A percentile compares a stretch with the other conserved stretches of the same genome.
Conservation (phyloP, 2,797 vertebrate genomes). For the Brachymystax lenok region DNA sequence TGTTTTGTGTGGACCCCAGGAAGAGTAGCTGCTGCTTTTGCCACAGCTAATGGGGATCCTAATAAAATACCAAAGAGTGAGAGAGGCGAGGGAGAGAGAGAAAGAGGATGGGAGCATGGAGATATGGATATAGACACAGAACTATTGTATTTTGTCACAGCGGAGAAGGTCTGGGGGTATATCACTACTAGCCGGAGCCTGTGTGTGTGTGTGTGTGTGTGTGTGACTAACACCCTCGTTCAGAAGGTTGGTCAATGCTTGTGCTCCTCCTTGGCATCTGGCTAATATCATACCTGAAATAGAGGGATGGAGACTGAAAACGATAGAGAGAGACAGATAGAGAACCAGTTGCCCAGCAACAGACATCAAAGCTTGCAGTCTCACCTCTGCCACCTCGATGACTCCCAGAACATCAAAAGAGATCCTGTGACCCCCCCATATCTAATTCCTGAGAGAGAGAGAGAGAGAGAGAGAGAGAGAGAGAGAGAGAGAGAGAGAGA, state of each 20-base stretch:
- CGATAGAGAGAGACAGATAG: slow-evolving; percentile 14
- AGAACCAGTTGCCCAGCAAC: slow-evolving; percentile 79
- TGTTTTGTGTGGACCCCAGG: no score
- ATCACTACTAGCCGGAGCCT: no score
- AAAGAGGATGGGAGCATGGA: neutral
- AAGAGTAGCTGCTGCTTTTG: no score
- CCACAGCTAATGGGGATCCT: no score
- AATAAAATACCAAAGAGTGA: neutral
- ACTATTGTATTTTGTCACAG: no score
- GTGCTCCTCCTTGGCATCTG: no score
- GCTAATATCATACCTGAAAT: neutral
- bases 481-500: neutral
- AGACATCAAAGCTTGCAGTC: slow-evolving; percentile 65
- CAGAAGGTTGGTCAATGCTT: no score
- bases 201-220: no score
- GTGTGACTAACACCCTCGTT: no score
- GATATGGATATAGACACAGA: neutral
- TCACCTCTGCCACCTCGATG: slow-evolving; percentile 52
- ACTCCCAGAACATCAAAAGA: neutral
- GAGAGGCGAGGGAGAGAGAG: neutral
- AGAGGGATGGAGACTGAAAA: neutral
- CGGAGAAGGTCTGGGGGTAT: no score
- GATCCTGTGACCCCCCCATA: no score
- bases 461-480: neutral
- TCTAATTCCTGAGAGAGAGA: neutral